Conservation (phyloP, 2,113 vertebrate species). For the Conger conger region DNA sequence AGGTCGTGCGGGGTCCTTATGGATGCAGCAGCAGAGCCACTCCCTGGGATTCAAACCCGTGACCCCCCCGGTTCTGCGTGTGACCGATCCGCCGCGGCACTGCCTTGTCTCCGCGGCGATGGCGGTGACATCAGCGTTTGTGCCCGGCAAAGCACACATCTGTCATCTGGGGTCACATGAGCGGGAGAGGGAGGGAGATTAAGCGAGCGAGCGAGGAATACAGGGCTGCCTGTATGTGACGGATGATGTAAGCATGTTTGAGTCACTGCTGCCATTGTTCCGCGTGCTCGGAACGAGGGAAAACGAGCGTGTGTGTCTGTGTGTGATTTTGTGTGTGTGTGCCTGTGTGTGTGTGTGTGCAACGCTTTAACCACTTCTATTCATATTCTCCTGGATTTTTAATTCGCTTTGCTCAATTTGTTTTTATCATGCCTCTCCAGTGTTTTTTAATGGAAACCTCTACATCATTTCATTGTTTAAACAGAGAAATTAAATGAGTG, state of each 20-base stretch:
- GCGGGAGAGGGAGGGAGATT: not conserved
- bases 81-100: not conserved
- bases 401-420: not conserved
- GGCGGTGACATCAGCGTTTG: not conserved
- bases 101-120: not conserved
- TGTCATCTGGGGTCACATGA: not conserved
- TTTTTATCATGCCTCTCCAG: slow-evolving; percentile 61
- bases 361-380: not conserved
- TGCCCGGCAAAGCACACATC: not conserved
- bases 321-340: not conserved
- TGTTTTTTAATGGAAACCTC: slow-evolving; percentile 34
- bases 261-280: not conserved
- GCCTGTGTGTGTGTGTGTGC: slow-evolving; percentile 35
- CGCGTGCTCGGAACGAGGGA: not conserved
- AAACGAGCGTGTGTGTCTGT: slow-evolving; percentile 7
- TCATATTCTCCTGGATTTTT: not conserved
- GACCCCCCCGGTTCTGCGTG: too few relatives aligned
- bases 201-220: not conserved
- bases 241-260: not conserved
- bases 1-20: too few relatives aligned
- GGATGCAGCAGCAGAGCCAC: not conserved
- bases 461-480: too few relatives aligned
- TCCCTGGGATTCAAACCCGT: too few relatives aligned
- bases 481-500: too few relatives aligned
- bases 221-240: slow-evolving; percentile 10